Percentiles rank a stretch among this genome's conserved stretches.
These are phyloP conservation scores for Paramormyrops kingsleyae DNA, from an alignment of 2,113 vertebrate genomes.

Conservation along the genomic window DNA sequence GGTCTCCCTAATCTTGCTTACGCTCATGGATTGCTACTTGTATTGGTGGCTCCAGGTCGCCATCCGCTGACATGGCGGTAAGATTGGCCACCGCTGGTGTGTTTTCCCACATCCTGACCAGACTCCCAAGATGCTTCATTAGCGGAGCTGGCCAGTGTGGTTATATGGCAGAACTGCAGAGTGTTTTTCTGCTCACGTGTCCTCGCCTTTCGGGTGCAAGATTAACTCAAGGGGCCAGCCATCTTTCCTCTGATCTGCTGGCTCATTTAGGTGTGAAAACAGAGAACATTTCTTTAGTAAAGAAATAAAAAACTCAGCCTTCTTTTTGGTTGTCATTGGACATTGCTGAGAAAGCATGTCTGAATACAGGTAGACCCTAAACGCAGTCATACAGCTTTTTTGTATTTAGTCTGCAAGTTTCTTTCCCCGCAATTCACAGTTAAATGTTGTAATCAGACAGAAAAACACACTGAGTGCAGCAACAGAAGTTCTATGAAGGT, in stretches of 20 bases:
- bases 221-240: background rate
- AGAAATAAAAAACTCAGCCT: background rate
- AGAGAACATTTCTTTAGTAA: background rate
- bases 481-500: background rate
- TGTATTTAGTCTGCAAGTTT: background rate
- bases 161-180: slow-evolving; percentile 47
- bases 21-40: background rate
- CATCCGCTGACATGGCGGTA: background rate
- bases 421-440: background rate
- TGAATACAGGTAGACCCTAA: background rate
- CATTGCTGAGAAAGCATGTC: background rate
- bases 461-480: background rate
- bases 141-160: slow-evolving; percentile 47
- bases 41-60: background rate
- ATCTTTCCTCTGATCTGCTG: background rate
- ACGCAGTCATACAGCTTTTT: background rate
- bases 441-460: background rate
- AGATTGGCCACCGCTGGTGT: background rate
- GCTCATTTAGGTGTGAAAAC: slow-evolving; percentile 1
- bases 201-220: slow-evolving; percentile 40
- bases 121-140: slow-evolving; percentile 60
- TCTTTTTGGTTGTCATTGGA: background rate
- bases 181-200: slow-evolving; percentile 43
- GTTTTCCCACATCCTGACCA: background rate
- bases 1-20: background rate